phyloP scores from a whole-genome alignment of 1,140 invertebrate genomes.

The Chironomus tepperi region DNA sequence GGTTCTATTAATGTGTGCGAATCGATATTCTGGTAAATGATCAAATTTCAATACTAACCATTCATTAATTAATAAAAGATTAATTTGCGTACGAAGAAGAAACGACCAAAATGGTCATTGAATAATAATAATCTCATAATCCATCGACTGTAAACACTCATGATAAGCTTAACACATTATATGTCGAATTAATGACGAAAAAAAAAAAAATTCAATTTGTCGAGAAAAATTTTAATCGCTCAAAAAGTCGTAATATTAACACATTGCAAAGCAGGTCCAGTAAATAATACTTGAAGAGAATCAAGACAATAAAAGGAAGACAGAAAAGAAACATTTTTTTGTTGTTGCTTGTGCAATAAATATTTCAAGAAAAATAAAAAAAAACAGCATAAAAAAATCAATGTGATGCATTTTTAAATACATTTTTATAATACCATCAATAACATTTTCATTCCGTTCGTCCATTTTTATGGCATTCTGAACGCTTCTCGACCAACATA shows the following conservation, averaged over 20 bases:
- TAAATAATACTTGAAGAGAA: background rate
- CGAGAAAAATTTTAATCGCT: background rate
- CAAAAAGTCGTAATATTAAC: background rate
- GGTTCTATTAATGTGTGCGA: too few species aligned
- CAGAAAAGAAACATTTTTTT: background rate
- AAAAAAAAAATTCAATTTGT: background rate
- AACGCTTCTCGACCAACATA: background rate
- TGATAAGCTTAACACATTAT: background rate
- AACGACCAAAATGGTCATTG: too few species aligned
- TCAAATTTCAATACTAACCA: too few species aligned
- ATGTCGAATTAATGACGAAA: background rate
- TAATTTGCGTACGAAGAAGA: too few species aligned
- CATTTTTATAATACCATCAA: constrained; percentile 23
- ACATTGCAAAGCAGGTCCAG: background rate
- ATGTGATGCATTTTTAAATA: constrained; percentile 24
- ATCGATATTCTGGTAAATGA: too few species aligned
- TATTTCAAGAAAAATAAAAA: background rate
- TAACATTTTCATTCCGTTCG: constrained; percentile 16
- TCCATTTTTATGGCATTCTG: constrained; percentile 18
- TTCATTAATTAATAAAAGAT: too few species aligned
- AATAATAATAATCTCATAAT: too few species aligned
- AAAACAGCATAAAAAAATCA: constrained; percentile 15
- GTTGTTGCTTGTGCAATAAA: background rate
- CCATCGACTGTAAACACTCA: too few species aligned
- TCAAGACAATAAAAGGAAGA: background rate